Conservation (phyloP, 2,888 invertebrate genomes). For the Brachyopa scutellaris region DNA sequence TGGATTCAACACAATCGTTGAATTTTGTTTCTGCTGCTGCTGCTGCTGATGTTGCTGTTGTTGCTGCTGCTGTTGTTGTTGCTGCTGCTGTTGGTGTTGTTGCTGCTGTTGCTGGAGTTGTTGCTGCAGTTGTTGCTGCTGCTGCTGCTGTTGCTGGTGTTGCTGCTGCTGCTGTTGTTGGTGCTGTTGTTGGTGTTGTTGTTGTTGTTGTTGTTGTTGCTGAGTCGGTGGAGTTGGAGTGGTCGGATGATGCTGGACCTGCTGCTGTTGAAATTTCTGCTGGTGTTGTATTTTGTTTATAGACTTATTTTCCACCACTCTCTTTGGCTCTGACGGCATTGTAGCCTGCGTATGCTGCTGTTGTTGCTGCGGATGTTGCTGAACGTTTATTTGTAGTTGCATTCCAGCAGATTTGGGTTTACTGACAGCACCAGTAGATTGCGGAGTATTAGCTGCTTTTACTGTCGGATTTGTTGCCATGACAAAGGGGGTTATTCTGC, state of each 20-base stretch:
- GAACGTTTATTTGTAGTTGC: slow-evolving; percentile 54
- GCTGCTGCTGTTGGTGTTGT: slow-evolving; percentile 65
- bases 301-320: slow-evolving; percentile 28
- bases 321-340: slow-evolving; percentile 31
- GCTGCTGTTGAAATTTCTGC: slow-evolving; percentile 60
- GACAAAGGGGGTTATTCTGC: slow-evolving; percentile 45
- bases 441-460: slow-evolving; percentile 22
- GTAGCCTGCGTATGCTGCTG: slow-evolving; percentile 20
- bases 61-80: slow-evolving; percentile 65
- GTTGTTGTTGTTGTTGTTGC: slow-evolving; percentile 21
- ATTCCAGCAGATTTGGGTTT: slow-evolving; percentile 50
- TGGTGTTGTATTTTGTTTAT: slow-evolving; percentile 55
- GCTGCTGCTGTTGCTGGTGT: too few relatives aligned
- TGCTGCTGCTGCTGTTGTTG: too few relatives aligned
- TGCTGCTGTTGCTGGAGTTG: slow-evolving; percentile 58
- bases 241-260: slow-evolving; percentile 19
- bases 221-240: slow-evolving; percentile 50
- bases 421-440: slow-evolving; percentile 34
- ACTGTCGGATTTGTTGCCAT: slow-evolving; percentile 31
- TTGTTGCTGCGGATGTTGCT: slow-evolving; percentile 64
- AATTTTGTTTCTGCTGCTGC: slow-evolving; percentile 56
- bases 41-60: slow-evolving; percentile 64
- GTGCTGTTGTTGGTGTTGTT: slow-evolving; percentile 46
- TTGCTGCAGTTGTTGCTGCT: slow-evolving; percentile 46
- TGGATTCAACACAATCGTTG: slow-evolving; percentile 69